Evolutionary conservation across 2,113 vertebrate genomes (phyloP).

Genomic region (Trochalopteron elliotii): DNA sequence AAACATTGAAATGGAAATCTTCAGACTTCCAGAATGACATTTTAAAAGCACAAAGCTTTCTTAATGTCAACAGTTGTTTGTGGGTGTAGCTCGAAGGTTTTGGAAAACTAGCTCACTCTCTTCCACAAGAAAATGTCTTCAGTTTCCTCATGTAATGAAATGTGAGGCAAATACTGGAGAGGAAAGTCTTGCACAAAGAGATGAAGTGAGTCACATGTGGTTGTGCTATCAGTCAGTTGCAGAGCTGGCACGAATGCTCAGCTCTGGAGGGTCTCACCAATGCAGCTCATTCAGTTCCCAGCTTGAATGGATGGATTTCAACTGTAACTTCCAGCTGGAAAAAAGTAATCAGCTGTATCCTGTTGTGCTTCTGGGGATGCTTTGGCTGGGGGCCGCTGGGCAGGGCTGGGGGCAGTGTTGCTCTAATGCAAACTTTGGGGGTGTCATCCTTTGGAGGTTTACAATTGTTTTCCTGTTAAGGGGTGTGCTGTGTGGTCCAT

Average conservation of each 20-base stretch:
- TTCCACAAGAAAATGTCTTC: not conserved
- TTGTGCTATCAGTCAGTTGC: not conserved
- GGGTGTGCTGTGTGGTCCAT: not conserved
- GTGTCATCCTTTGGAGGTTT: not conserved
- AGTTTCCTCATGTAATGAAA: not conserved
- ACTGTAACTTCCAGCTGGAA: not conserved
- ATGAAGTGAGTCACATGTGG: not conserved
- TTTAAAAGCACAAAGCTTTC: constrained; percentile 12
- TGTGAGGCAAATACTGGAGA: not conserved
- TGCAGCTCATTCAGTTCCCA: not conserved
- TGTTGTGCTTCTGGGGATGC: not conserved
- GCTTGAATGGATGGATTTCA: not conserved
- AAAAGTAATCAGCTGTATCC: not conserved
- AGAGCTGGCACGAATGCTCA: rapidly evolving
- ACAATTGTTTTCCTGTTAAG: not conserved
- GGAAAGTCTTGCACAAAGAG: not conserved
- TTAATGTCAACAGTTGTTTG: constrained; percentile 19
- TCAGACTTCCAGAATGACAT: not conserved
- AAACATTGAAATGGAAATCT: not conserved
- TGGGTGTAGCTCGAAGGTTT: not conserved
- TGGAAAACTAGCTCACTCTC: not conserved
- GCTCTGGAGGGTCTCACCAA: not conserved
- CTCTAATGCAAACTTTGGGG: not conserved
- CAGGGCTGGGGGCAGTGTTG: not conserved
- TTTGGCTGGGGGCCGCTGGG: not conserved